Evolutionary conservation across 2,113 vertebrate genomes (phyloP).

Genomic region (Thunnus thynnus): DNA sequence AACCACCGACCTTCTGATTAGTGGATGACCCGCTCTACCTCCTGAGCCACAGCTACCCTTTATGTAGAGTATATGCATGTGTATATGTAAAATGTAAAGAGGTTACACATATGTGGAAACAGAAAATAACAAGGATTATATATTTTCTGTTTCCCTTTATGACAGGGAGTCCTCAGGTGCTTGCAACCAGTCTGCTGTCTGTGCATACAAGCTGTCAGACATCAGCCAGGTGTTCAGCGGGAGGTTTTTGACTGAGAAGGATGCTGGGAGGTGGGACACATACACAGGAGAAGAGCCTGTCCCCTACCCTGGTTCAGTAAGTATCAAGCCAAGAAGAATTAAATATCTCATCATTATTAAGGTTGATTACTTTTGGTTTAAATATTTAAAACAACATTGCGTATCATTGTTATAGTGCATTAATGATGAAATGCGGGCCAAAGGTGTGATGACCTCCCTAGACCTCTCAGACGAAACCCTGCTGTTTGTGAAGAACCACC

Average conservation of each 20-base stretch:
- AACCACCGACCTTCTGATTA: too few species aligned
- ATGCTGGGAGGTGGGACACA: constrained; percentile 24
- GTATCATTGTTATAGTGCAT: constrained; percentile 36
- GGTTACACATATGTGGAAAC: neutral
- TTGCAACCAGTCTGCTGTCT: constrained; percentile 39
- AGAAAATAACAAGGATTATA: neutral
- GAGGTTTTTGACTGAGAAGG: constrained; percentile 24
- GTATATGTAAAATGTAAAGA: too few species aligned
- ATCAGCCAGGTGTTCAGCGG: constrained; percentile 42
- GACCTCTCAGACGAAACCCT: constrained; percentile 15
- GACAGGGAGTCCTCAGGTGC: constrained; percentile 25
- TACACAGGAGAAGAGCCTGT: constrained; percentile 25
- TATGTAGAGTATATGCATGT: too few species aligned
- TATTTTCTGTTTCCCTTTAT: neutral
- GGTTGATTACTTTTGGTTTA: neutral
- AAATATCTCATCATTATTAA: neutral
- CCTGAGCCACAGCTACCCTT: too few species aligned
- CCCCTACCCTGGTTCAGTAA: constrained; percentile 31
- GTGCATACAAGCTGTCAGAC: constrained; percentile 56
- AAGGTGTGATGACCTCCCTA: constrained; percentile 12
- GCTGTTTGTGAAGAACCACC: constrained; percentile 29
- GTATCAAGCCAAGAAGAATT: neutral
- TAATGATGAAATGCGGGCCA: constrained; percentile 20
- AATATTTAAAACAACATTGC: too few species aligned
- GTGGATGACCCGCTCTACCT: too few species aligned